A percentile compares a stretch with the other conserved stretches of the same genome.
Conservation (phyloP, 2,888 invertebrate species). For the Lampropteryx suffumata region DNA sequence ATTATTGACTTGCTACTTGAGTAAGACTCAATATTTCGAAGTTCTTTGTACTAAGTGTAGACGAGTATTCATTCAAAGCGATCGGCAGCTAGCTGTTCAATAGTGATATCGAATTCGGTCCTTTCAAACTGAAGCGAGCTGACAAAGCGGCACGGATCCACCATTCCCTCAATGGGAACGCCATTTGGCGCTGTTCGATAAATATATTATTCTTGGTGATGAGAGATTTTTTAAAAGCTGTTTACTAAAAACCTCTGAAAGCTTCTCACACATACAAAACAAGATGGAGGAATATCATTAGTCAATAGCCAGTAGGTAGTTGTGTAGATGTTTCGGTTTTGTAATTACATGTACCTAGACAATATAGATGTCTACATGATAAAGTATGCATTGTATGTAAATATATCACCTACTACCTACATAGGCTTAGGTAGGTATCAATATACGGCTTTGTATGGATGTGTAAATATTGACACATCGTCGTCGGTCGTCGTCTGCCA, state of each 20-base stretch:
- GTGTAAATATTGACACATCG: conserved; percentile 53
- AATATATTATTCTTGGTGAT: too few species aligned
- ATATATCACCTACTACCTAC: not conserved
- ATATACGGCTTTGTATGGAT: conserved; percentile 39
- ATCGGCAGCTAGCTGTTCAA: conserved; percentile 58
- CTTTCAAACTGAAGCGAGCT: conserved; percentile 58
- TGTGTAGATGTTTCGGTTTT: too few species aligned
- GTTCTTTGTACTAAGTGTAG: conserved; percentile 57
- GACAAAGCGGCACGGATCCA: conserved; percentile 61
- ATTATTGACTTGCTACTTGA: conserved; percentile 38
- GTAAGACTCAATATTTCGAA: conserved; percentile 50
- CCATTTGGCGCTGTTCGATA: conserved; percentile 52
- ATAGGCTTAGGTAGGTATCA: not conserved
- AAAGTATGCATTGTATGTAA: too few species aligned
- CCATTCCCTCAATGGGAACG: conserved; percentile 62
- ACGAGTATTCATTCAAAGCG: conserved; percentile 52
- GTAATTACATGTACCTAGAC: too few species aligned
- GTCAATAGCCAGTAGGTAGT: too few species aligned
- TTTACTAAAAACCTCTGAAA: too few species aligned
- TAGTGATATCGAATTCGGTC: conserved; percentile 61
- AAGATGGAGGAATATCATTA: too few species aligned
- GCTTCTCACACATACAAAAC: too few species aligned
- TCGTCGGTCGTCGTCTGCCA: conserved; percentile 30
- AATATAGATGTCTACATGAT: too few species aligned
- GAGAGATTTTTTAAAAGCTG: too few species aligned